phyloP scores from a whole-genome alignment of 2,113 vertebrate species.

The Heliornis fulica region DNA sequence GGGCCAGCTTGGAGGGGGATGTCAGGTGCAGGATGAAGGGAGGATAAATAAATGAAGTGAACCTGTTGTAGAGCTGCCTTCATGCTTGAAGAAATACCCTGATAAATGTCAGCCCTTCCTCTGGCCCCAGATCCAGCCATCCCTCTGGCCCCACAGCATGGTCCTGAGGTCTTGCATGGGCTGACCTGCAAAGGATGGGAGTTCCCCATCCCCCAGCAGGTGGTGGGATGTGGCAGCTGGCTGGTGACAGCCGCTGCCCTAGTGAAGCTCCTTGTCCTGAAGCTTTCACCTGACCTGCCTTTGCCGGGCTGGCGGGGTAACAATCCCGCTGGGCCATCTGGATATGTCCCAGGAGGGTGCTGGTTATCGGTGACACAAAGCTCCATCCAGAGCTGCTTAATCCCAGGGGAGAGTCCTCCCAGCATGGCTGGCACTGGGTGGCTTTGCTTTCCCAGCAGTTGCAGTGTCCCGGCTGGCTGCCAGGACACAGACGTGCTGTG shows the following conservation, averaged over 20 bases:
- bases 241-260: background rate
- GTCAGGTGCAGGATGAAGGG: background rate
- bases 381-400: background rate
- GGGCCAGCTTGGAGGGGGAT: background rate
- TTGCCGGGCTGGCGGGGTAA: background rate
- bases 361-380: background rate
- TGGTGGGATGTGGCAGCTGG: background rate
- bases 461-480: background rate
- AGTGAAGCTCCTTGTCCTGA: background rate
- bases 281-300: background rate
- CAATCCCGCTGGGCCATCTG: background rate
- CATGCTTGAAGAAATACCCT: background rate
- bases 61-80: background rate
- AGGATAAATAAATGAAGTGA: background rate
- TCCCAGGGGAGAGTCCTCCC: background rate
- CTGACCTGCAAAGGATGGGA: background rate
- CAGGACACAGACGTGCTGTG: fast-evolving
- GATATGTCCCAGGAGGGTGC: background rate
- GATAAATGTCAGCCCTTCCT: background rate
- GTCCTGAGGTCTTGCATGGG: fast-evolving
- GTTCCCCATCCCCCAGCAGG: fast-evolving
- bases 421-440: background rate
- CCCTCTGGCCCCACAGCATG: background rate
- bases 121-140: background rate
- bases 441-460: background rate